These are phyloP conservation scores for Pygoscelis adeliae DNA, from an alignment of 2,113 vertebrate genomes.

Conservation along the genomic window DNA sequence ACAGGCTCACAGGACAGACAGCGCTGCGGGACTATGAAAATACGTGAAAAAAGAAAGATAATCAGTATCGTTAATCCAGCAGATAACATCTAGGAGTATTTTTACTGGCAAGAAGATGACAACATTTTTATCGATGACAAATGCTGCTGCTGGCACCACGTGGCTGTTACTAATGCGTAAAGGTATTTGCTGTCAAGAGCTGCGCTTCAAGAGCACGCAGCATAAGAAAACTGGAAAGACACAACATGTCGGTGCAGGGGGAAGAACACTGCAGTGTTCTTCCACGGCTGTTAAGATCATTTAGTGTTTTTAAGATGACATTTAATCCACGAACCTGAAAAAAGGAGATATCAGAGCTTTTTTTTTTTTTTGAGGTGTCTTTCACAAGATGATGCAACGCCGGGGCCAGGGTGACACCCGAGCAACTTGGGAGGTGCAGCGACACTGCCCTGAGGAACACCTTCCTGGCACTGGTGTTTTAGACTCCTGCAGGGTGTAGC, in stretches of 20 bases:
- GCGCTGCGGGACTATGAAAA: not conserved
- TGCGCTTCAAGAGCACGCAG: fast-evolving
- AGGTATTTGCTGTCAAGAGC: not conserved
- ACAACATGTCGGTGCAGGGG: fast-evolving
- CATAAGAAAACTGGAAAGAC: not conserved
- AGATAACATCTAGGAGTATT: not conserved
- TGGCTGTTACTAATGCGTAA: not conserved
- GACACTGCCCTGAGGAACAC: fast-evolving
- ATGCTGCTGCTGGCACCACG: fast-evolving
- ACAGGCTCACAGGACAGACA: not conserved
- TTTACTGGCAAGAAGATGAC: not conserved
- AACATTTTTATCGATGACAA: not conserved
- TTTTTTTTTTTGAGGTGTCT: not conserved
- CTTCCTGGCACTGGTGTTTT: not conserved
- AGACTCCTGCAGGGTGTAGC: not conserved
- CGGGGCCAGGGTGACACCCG: fast-evolving
- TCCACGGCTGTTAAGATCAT: fast-evolving
- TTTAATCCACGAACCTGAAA: not conserved
- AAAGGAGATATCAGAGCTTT: not conserved
- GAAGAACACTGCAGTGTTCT: too few relatives aligned
- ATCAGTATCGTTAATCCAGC: not conserved
- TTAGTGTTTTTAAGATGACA: not conserved
- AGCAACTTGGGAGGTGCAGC: not conserved
- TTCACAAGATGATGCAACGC: not conserved
- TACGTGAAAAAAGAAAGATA: not conserved